Evolutionary conservation across 2,113 vertebrate species (phyloP), one percentile per base, ranked within the genome.

Genomic region (Mormyrus lacerda): DNA sequence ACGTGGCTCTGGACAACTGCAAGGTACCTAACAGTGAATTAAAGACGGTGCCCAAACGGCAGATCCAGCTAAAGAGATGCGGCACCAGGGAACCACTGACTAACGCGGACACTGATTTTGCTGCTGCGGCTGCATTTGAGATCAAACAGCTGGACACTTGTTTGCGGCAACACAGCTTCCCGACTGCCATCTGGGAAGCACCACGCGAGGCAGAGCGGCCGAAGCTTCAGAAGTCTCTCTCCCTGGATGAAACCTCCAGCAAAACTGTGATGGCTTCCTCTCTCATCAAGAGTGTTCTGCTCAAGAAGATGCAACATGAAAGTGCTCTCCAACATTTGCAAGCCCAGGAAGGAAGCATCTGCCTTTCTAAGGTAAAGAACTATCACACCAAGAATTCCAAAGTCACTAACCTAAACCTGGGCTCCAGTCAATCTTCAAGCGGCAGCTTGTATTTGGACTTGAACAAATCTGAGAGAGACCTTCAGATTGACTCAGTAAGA

Each of bases 21-120:
- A 95, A 94, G n/a, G 91, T 93, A 89, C 91, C 91, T 89, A 91
- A 94, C 4, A 93, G 89, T 79, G 95, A 94, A 90, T 91, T 94
- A 83, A 96, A 96, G 91, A 98, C 96, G 0, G 97, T 98, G 51
- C 97, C 97, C 17, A 98, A 98, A 91, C 95, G 97, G 24, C 96
- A 97, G 93, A 98, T 98, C 90, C 96, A 97, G 88, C 94, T 98
- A 76, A 97, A 96, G 65, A 96, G 95, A 83, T 94, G 95, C 27
- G 94, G 96, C 83, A 91, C 90, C 31, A 94, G 94, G 45, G 95
- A 93, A 0, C 35, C 88, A 0, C 44, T 89, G 8, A 1, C 91
- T 31, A 27, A 88, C 42, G 4, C 15, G 9, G 48, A 73, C 39
- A 53, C 61, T 19, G 87, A 19, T 0, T 45, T 39, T 13, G 55